Base-by-base conservation (phyloP, 2,797 vertebrate species). In the Alcedo atthis region DNA sequence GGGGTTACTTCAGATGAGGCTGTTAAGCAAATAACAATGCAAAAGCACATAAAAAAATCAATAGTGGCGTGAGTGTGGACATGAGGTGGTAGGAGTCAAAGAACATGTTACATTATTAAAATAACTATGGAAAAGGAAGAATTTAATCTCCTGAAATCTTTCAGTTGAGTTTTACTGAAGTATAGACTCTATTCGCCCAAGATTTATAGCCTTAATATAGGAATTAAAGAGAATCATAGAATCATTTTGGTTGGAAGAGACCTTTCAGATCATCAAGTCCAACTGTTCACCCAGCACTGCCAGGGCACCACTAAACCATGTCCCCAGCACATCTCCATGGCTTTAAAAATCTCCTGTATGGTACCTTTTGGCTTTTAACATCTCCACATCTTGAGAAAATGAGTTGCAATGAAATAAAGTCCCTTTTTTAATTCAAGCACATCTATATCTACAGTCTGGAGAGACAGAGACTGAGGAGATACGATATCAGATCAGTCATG, bases 381-480 rank as follows among this genome's bases (percentile, higher is more conserved):
- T 24, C 77, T 55, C 66, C 48, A 48, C n/a, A 63, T 55, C 49
- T 37, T 33, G 20, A 37, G 54, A 32, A 68, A 62, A 85, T 7
- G 17, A 42, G 15, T 18, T 42, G 28, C 53, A 42, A 46, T 45
- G 62, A 87, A 90, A 75, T 51, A 32, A 82, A 89, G 35, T 61
- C 21, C n/a, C 45, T 32, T 68, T 81, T 51, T 76, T 4, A 84
- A 91, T 66, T 84, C 71, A 45, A 70, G 82, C 63, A 91, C 67
- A 77, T 37, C 68, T 86, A 18, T 12, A 32, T 46, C 33, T 89
- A 33, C 76, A 78, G 5, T n/a, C 15, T 46, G 71, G 91, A 69
- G 37, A 76, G 75, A 76, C 66, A 87, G 90, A 92, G 81, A 80
- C 70, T 0, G 6, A 89, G 80, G 53, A 95, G 92, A 93, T 87